A percentile compares a stretch with the other conserved stretches of the same genome.
Evolutionary conservation across 1,140 invertebrate genomes (phyloP).

Genomic region (Scaptomyza montana): DNA sequence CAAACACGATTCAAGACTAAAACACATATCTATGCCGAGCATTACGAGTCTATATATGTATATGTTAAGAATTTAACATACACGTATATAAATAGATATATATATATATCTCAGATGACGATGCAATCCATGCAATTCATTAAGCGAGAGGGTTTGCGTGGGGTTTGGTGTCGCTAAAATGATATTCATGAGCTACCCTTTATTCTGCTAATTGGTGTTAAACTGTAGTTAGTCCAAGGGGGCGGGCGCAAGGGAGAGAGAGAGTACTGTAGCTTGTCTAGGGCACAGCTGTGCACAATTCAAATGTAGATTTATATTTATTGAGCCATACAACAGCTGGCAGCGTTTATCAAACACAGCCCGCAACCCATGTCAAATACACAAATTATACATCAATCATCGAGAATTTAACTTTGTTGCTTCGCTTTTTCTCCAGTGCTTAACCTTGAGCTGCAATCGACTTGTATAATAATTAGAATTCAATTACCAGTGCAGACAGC

Average conservation of each 20-base stretch:
- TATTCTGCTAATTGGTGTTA: slow-evolving; percentile 68
- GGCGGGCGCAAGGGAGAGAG: not conserved
- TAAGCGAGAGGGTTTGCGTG: slow-evolving; percentile 8
- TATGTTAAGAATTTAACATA: too few species aligned
- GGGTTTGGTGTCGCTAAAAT: slow-evolving; percentile 13
- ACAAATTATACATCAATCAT: slow-evolving; percentile 67
- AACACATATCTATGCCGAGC: slow-evolving; percentile 41
- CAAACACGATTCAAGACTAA: slow-evolving; percentile 64
- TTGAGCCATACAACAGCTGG: slow-evolving; percentile 59
- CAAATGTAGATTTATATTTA: slow-evolving; percentile 48
- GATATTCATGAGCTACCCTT: slow-evolving; percentile 72
- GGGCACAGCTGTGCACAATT: slow-evolving; percentile 72
- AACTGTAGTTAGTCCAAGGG: slow-evolving; percentile 48
- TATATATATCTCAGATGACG: slow-evolving; percentile 34
- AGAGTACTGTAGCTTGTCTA: slow-evolving; percentile 39
- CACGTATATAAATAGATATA: too few species aligned
- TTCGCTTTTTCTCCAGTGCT: not conserved
- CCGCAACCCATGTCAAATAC: slow-evolving; percentile 6
- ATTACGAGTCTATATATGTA: slow-evolving; percentile 22
- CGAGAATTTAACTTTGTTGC: slow-evolving; percentile 18
- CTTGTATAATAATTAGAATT: slow-evolving; percentile 29
- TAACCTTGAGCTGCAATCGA: slow-evolving; percentile 3
- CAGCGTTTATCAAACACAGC: slow-evolving; percentile 54
- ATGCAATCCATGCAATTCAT: slow-evolving; percentile 32
- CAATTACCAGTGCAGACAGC: slow-evolving; percentile 20